Evolutionary conservation across 2,888 invertebrate species (phyloP), one percentile per base, ranked within the genome.

Genomic region (Latheticus oryzae): DNA sequence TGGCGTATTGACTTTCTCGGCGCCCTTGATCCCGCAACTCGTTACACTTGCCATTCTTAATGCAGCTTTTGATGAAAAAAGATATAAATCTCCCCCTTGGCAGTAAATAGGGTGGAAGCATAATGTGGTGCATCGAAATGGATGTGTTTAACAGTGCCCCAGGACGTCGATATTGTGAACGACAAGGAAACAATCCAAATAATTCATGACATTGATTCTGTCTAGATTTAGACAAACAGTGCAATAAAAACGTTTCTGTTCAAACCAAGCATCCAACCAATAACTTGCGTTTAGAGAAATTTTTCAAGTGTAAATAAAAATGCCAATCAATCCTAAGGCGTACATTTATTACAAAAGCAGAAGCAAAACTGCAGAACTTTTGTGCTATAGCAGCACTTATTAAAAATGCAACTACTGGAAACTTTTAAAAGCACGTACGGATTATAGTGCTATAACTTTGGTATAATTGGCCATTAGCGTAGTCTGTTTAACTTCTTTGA

Each of bases 21-120:
- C 8, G 33, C 19, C 15, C 13, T 2, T 11, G 35, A n/a, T n/a
- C 16, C 8, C 11, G 8, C 35, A 45, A 17, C 30, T 30, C 45
- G 30, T 19, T 19, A 16, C 8, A 37, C 23, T 48, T 48, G 48
- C 23, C 24, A 55, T 61, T 52, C 52, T 48, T 52, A 42, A 53
- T 59, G 56, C 53, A 53, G 26, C 56, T 42, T 51, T 57, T 62
- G 56, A 59, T 62, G 54, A 55, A 59, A 58, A 60, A 38, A 40
- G 48, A 58, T 33, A 61, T 63, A 63, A 63, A 63, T 63, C 54
- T 63, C 57, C 48, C 58, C 52, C 30, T 28, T 43, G 63, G 51
- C 53, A 52, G 56, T 52, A 52, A 60, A 60, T 55, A 52, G 61
- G 62, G 60, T 58, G 55, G 52, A 55, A 58, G 42, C 38, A 60